Evolutionary conservation across 2,113 vertebrate genomes (phyloP).

Genomic region (Condylura cristata): DNA sequence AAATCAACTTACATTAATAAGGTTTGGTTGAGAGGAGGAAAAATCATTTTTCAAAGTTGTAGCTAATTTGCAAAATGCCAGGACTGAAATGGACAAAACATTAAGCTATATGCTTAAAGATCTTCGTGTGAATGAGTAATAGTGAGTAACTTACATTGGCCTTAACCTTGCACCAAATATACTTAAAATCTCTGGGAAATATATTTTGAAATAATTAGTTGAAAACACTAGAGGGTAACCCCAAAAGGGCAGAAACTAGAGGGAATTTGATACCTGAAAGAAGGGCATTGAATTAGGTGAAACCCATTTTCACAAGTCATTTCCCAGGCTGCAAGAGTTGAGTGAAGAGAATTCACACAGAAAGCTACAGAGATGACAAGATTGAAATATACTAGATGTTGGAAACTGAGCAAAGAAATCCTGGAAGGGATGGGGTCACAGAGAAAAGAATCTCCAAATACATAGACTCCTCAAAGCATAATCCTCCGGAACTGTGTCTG

Average conservation of each 20-base stretch:
- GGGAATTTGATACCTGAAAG: background rate
- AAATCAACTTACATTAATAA: background rate
- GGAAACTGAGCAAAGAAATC: background rate
- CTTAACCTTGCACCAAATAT: background rate
- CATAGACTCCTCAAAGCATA: background rate
- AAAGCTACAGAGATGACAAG: background rate
- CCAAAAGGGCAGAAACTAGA: background rate
- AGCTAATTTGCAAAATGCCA: background rate
- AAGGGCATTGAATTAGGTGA: background rate
- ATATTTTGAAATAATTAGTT: conserved; percentile 34
- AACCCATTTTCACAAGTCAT: background rate
- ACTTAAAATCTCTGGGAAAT: conserved; percentile 15
- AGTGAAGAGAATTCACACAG: background rate
- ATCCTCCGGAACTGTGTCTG: background rate
- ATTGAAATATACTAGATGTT: background rate
- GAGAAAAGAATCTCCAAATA: background rate
- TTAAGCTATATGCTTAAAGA: background rate
- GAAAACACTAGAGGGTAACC: background rate
- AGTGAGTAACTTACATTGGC: background rate
- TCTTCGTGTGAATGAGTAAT: background rate
- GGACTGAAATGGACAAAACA: background rate
- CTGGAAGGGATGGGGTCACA: background rate
- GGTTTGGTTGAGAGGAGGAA: background rate
- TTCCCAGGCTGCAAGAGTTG: background rate
- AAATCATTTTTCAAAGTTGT: background rate